phyloP scores from a whole-genome alignment of 2,797 vertebrate genomes.

The Sebastes iracundus region DNA sequence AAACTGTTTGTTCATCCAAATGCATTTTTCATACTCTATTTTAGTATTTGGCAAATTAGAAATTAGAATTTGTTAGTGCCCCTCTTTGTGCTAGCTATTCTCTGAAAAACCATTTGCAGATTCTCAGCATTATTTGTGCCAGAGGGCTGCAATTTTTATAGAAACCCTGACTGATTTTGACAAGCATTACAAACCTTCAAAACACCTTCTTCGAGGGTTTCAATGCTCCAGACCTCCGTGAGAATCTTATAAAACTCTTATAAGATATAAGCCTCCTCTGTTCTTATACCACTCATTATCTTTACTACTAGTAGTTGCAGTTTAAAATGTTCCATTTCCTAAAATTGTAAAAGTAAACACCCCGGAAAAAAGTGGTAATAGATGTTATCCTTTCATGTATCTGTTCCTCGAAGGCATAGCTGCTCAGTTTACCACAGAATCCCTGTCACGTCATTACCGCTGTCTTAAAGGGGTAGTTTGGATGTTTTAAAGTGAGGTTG shows the following conservation, averaged over 20 bases:
- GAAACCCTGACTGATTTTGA: neutral
- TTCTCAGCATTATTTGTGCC: neutral
- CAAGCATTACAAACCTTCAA: neutral
- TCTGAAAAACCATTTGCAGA: conserved; percentile 1
- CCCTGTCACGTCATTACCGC: neutral
- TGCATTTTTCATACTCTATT: conserved; percentile 1
- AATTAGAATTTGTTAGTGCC: neutral
- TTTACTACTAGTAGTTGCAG: neutral
- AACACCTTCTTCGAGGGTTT: neutral
- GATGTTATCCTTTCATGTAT: neutral
- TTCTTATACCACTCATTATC: neutral
- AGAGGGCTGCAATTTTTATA: neutral
- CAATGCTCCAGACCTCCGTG: neutral
- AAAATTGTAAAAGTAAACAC: neutral
- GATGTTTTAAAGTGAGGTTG: neutral
- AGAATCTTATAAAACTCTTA: neutral
- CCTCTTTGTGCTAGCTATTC: neutral
- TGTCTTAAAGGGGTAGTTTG: neutral
- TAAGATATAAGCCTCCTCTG: neutral
- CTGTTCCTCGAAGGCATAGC: neutral
- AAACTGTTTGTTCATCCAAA: neutral
- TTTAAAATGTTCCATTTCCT: neutral
- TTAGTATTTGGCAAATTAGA: neutral
- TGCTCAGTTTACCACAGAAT: neutral
- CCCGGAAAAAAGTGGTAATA: neutral